Evolutionary conservation across 2,797 vertebrate genomes (phyloP), one percentile per base, ranked within the genome.

Genomic region (Chelonia mydas): DNA sequence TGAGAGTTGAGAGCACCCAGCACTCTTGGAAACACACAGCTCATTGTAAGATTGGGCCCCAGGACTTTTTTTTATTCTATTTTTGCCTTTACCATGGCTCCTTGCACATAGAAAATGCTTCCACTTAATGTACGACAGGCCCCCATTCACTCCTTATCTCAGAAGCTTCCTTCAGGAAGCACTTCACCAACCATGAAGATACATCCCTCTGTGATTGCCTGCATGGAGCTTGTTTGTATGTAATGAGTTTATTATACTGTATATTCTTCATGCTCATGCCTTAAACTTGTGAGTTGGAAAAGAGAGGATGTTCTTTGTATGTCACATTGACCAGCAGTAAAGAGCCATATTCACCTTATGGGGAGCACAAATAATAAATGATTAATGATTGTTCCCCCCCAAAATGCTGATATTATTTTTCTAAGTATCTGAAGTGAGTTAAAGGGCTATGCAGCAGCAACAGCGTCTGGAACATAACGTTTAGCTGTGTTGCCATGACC

Each of bases 101-200:
- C 31, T 15, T 76, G 72, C 90, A 90, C 59, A 74, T 57, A 41
- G 61, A 94, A 25, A 84, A 83, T 11, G 87, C 53, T 90, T 95
- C 54, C 51, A 53, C 49, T 78, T 92, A 74, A 51, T 94, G 37
- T 89, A 89, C 8, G 50, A 47, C 19, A 37, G 3, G 12, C 10
- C 57, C 90, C 25, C 47, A 81, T 53, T 47, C 13, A 17, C 31
- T 21, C 80, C 77, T 83, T 76, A 10, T 89, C 93, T 84, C 78
- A 89, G 81, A 6, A 1, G 4, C 79, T 89, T 93, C 83, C 83
- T 94, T 93, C 79, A 87, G 53, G 61, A 88, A 90, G 5, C 27
- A 81, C 78, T 86, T 12, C 0, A 4, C 83, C 84, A 90, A 68
- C 80, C 1, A 0, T 0, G 0, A 84, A 31, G 87, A 55, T 72